These are phyloP conservation scores for Sardinella longiceps DNA, from an alignment of 2,797 vertebrate species.

Conservation along the genomic window DNA sequence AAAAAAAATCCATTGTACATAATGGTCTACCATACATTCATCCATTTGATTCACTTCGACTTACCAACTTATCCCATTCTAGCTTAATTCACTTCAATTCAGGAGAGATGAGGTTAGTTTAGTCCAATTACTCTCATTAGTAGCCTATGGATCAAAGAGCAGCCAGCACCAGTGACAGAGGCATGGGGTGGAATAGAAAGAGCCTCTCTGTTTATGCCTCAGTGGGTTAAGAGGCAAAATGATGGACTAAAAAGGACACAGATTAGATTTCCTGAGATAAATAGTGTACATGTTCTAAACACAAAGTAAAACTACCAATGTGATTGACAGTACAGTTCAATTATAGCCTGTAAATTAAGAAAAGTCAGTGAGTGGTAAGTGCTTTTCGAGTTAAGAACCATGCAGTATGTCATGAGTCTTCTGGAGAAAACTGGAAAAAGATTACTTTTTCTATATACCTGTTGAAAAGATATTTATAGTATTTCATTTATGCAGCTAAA, in stretches of 20 bases:
- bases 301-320: no score
- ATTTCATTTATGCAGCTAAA: background rate
- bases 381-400: background rate
- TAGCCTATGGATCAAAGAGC: background rate
- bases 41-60: background rate
- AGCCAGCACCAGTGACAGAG: background rate
- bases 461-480: slow-evolving; percentile 5
- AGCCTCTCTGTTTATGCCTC: background rate
- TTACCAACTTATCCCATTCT: background rate
- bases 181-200: background rate
- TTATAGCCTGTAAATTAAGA: no score
- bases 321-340: no score
- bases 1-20: background rate
- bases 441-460: background rate
- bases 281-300: no score
- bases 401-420: background rate
- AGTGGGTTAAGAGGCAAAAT: background rate
- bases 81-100: background rate
- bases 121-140: background rate
- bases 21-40: background rate
- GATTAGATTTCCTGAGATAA: background rate
- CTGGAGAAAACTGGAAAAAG: background rate
- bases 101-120: background rate
- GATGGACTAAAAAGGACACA: background rate
- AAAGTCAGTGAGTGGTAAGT: background rate